Percentiles rank a stretch among this genome's conserved stretches.
phyloP scores from a whole-genome alignment of 2,797 vertebrate species.

The Chromis chromis region DNA sequence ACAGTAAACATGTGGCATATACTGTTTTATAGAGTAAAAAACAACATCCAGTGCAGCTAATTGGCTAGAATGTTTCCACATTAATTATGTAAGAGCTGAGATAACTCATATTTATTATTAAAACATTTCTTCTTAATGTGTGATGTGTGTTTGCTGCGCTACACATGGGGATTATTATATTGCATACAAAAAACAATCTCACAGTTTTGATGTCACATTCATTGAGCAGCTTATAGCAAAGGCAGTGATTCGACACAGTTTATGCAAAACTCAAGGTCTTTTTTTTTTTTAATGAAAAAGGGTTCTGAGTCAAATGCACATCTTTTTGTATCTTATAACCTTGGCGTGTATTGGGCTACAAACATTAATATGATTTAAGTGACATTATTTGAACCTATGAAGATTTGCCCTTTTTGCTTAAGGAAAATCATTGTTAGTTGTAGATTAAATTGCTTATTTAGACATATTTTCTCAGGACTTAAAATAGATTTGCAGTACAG shows the following conservation, averaged over 20 bases:
- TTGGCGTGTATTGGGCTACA: not conserved
- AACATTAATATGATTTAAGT: not conserved
- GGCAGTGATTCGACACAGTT: no score
- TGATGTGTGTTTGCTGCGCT: not conserved
- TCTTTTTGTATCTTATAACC: not conserved
- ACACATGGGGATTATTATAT: not conserved
- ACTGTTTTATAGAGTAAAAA: not conserved
- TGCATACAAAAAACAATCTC: not conserved
- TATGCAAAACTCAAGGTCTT: no score
- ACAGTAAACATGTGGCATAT: not conserved
- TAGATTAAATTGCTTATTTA: not conserved
- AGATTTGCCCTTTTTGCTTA: not conserved
- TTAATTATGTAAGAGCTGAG: not conserved
- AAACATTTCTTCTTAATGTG: not conserved
- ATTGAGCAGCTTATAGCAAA: not conserved
- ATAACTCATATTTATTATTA: no score
- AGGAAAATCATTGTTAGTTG: not conserved
- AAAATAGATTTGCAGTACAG: conserved; percentile 19
- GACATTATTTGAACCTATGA: not conserved
- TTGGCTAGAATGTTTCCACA: not conserved
- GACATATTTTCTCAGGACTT: not conserved
- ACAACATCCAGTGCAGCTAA: not conserved
- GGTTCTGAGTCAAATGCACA: no score
- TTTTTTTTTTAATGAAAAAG: no score
- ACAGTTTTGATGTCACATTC: not conserved